Evolutionary conservation across 2,113 vertebrate genomes (phyloP).

Genomic region (Triplophysa dalaica): DNA sequence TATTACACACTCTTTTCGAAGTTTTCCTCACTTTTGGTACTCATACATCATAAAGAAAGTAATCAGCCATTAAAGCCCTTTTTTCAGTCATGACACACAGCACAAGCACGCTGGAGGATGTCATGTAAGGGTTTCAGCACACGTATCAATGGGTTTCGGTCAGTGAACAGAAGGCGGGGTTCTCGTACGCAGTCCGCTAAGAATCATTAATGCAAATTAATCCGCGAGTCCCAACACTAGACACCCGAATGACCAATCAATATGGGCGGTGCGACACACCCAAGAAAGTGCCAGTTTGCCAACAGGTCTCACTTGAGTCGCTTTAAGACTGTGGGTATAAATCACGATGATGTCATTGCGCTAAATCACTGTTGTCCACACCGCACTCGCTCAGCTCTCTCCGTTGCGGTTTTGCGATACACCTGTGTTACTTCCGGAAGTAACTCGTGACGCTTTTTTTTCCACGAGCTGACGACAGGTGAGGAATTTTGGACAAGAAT

Average conservation of each 20-base stretch:
- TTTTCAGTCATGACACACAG: background rate
- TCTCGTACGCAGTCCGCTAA: background rate
- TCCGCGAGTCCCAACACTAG: background rate
- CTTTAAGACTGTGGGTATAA: background rate
- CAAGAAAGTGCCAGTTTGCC: background rate
- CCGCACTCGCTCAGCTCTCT: background rate
- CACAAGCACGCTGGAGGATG: background rate
- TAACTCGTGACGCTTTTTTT: conserved; percentile 35
- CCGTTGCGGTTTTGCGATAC: conserved; percentile 14
- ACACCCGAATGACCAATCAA: conserved; percentile 9
- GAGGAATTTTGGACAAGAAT: conserved; percentile 67
- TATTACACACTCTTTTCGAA: background rate
- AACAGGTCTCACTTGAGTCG: background rate
- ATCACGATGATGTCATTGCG: background rate
- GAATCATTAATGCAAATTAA: background rate
- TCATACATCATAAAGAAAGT: background rate
- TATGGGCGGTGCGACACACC: background rate
- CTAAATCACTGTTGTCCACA: background rate
- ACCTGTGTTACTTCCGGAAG: conserved; percentile 64
- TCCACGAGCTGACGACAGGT: conserved; percentile 42
- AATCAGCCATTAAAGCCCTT: background rate
- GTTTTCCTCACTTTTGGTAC: background rate
- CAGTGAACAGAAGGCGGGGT: background rate
- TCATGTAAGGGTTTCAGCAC: background rate
- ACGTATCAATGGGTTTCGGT: conserved; percentile 20